Base-by-base conservation (phyloP, 2,888 invertebrate species). In the Vanessa cardui region DNA sequence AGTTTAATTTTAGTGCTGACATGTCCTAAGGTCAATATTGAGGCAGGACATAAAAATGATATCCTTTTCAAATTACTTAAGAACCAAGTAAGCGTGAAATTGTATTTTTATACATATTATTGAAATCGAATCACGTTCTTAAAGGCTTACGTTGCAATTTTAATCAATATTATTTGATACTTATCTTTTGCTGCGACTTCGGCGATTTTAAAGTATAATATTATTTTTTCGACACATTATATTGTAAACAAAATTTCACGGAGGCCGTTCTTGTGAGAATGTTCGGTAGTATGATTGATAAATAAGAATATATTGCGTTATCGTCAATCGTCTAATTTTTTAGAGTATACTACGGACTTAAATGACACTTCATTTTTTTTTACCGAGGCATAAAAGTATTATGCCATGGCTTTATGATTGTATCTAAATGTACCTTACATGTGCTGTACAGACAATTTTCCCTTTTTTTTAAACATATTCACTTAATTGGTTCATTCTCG, bases 81-180 rank as follows among this genome's bases (percentile, higher is more conserved):
- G 52, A 60, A 47, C 31, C 54, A 60, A 18, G 20, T 63, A 54
- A 33, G 52, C 64, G 39, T 56, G 60, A 60, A 31, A 67, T 67
- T 59, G 52, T 65, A 31, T 46, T 68, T 60, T 31, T 54, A 12
- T 12, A 12, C 4, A 2, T 39, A 39, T 39, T 39, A 39, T 39
- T 63, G 44, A 44, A 54, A 63, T 63, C n/a, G 20, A 60, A 59
- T 16, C 46, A 62, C 20, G 21, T 50, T 50, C 18, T 26, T 58
- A 44, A 20, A 64, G 26, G 26, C 44, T 47, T 39, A 16, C 26
- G 33, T 50, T 58, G 44, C 31, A 52, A 52, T 59, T 52, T 52
- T 16, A 50, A 65, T 18, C 44, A 59, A 65, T 59, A 31, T 65
- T 16, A 9, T 50, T 31, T 45, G 31, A 65, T 45, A 59, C 45